Evolutionary conservation across 2,888 invertebrate species (phyloP), one percentile per base, ranked within the genome.

Genomic region (Drosophila nr. medialis): DNA sequence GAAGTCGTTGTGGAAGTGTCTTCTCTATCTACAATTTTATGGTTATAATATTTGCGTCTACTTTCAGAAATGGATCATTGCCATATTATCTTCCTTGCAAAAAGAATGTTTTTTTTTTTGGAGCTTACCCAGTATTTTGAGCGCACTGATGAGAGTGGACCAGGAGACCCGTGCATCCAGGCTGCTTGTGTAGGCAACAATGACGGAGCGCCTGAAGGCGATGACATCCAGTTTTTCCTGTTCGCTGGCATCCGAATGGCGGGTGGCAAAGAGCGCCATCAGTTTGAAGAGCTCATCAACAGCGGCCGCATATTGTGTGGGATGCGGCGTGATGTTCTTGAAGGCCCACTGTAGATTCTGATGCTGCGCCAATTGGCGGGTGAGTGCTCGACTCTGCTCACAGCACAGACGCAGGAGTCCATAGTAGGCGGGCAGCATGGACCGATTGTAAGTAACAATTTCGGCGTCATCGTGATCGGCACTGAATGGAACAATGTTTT

Each of bases 281-380:
- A 98, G 93, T 94, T 98, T 97, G 85, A 98, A 97, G 75, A 98
- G 92, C 92, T 98, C 98, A 83, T 98, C 98, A 1, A 98, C 98
- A 24, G 98, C 98, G 94, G 95, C 95, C 24, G 97, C 96, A 94
- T 99, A 99, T 86, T 98, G 96, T 29, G 97, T 97, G 8, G 98
- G 97, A 93, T 98, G 98, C n/a, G 98, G 98, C 38, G 98, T 97
- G 77, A 99, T 98, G 93, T 98, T 98, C 91, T 98, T 96, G 93
- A 98, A 98, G 32, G 98, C 98, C 98, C 98, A 99, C 92, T 98
- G 97, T 50, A 99, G 95, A 94, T 99, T 99, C 93, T 98, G 98
- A 93, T 99, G 98, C 81, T 96, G 96, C 0, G 98, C 97, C 64
- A 99, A 94, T 90, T 97, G 96, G 62, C 98, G 95, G 7, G 98